Base-by-base conservation (phyloP, 2,888 invertebrate genomes). In the Clivina fossor region DNA sequence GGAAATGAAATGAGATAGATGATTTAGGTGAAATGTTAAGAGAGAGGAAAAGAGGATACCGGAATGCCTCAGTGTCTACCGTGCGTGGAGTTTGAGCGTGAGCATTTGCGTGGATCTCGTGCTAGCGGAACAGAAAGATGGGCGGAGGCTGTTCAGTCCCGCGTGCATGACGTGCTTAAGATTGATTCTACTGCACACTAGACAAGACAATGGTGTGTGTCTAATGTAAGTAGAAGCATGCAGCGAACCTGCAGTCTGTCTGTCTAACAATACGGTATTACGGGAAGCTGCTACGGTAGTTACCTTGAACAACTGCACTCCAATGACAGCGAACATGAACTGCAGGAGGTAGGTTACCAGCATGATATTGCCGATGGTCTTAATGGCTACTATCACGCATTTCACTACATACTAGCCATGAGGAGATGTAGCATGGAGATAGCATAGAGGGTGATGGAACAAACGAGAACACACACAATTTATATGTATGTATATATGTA, bases 291-390 rank as follows among this genome's bases (percentile, higher is more conserved):
- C 56, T 68, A 68, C 68, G 69, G 71, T 66, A 75, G 80, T 85
- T 85, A 93, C 93, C 90, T 99, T 98, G 84, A 99, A 99, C 70
- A 99, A 88, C 83, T 99, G 98, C 77, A 99, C 98, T 82, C 98
- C 98, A 79, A 99, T 98, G 78, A 97, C 97, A 80, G 98, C 97
- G 80, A 99, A 99, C 97, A 99, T 98, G 86, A 99, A 99, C 86
- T 97, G 93, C 78, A 99, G 92, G 77, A 99, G 91, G 84, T 95
- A 95, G 76, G 98, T 98, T 80, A 99, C 98, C 87, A 99, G 86
- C 90, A 98, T 95, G 80, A 98, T 98, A 87, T 98, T 98, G 79
- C 97, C 97, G 83, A 96, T 96, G 74, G 95, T 96, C 85, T 93
- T 93, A 80, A 96, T 91, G 72, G 95, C 95, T 80, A 95, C 95